Percentiles rank a stretch among this genome's conserved stretches.
phyloP scores from a whole-genome alignment of 2,113 vertebrate species.

The Oophaga pumilio region DNA sequence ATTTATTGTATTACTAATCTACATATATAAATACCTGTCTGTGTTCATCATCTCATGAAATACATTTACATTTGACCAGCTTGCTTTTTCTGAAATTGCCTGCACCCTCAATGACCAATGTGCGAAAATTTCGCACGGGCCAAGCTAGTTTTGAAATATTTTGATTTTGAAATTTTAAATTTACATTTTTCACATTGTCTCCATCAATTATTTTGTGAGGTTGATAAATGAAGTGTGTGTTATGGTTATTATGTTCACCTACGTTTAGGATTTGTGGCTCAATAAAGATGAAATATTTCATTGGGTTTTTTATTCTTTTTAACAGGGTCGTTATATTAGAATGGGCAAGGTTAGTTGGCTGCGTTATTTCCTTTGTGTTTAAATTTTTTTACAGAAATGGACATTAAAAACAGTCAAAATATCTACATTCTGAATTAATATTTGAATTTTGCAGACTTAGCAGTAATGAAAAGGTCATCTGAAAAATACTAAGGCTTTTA shows the following conservation, averaged over 20 bases:
- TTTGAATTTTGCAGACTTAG: not conserved
- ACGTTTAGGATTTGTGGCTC: not conserved
- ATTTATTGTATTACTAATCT: too few relatives aligned
- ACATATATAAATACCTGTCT: too few relatives aligned
- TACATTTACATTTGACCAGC: too few relatives aligned
- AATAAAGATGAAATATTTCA: not conserved
- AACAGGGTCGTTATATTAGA: not conserved
- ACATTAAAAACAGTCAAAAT: not conserved
- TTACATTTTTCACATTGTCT: too few relatives aligned
- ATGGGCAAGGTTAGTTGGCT: not conserved
- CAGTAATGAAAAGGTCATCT: not conserved
- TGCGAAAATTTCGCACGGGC: too few relatives aligned
- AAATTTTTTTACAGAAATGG: not conserved
- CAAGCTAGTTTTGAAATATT: too few relatives aligned
- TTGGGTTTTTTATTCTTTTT: not conserved
- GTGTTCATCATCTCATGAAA: too few relatives aligned
- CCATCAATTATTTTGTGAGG: too few relatives aligned
- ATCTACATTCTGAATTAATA: not conserved
- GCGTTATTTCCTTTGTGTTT: not conserved
- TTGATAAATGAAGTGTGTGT: too few relatives aligned
- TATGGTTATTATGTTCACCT: not conserved
- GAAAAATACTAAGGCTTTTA: not conserved
- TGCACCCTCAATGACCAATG: too few relatives aligned
- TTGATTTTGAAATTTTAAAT: too few relatives aligned
- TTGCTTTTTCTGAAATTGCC: too few relatives aligned